Evolutionary conservation across 1,140 invertebrate genomes (phyloP).

Genomic region (Cecropterus lyciades): DNA sequence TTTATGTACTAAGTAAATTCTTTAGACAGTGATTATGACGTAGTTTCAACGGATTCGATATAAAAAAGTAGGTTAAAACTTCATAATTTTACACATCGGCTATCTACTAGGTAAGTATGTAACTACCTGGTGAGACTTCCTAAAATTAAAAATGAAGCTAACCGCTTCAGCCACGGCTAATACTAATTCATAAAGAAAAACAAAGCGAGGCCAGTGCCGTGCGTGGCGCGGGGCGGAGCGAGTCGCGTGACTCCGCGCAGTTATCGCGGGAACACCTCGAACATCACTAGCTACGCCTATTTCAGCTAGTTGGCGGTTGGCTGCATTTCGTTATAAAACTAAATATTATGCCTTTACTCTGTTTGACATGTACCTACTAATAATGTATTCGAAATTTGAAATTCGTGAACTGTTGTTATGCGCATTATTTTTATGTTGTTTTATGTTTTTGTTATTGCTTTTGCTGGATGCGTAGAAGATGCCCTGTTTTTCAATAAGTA

Average conservation of each 20-base stretch:
- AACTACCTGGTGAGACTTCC: not conserved
- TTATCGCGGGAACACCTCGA: slow-evolving; percentile 77
- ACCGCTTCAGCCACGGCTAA: slow-evolving; percentile 26
- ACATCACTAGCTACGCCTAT: slow-evolving; percentile 82
- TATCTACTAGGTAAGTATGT: not conserved
- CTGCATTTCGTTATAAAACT: slow-evolving; percentile 40
- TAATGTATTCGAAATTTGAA: slow-evolving; percentile 3
- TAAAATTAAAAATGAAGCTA: not conserved
- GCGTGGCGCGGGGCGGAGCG: slow-evolving; percentile 77
- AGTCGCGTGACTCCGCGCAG: slow-evolving; percentile 69
- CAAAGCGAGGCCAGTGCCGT: slow-evolving; percentile 44
- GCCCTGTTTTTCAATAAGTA: no score
- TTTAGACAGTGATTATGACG: no score
- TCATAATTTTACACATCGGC: no score
- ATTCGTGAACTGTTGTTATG: not conserved
- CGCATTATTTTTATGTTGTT: not conserved
- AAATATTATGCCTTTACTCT: slow-evolving; percentile 21
- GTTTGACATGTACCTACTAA: not conserved
- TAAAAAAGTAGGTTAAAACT: no score
- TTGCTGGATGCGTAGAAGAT: no score
- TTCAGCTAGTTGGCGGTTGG: slow-evolving; percentile 54
- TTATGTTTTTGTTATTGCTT: no score
- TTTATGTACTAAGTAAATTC: no score
- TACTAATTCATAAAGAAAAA: slow-evolving; percentile 45
- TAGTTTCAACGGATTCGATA: no score